A percentile compares a stretch with the other conserved stretches of the same genome.
Conservation (phyloP, 2,888 invertebrate species). For the Hirtodrosophila cameraria region DNA sequence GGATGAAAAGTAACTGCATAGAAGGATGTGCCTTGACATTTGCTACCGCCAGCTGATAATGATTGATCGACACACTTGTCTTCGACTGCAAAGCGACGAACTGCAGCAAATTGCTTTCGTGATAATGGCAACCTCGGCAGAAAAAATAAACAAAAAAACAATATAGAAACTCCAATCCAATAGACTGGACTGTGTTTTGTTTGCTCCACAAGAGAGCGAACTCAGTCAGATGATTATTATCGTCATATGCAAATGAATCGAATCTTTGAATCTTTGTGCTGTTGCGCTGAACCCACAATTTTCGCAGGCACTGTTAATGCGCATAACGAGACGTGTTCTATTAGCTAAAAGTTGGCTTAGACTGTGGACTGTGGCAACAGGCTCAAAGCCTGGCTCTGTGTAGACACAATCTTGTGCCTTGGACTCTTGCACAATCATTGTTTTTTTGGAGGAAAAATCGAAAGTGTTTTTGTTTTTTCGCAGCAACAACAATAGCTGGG, state of each 20-base stretch:
- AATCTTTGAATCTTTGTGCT: slow-evolving; percentile 37
- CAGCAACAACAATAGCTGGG: slow-evolving; percentile 15
- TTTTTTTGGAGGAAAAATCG: slow-evolving; percentile 38
- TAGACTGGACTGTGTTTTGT: slow-evolving; percentile 25
- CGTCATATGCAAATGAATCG: slow-evolving; percentile 64
- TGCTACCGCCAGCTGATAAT: slow-evolving; percentile 59
- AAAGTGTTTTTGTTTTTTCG: slow-evolving; percentile 35
- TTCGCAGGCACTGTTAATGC: slow-evolving; percentile 45
- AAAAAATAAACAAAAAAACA: too few species aligned
- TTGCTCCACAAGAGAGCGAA: slow-evolving; percentile 12
- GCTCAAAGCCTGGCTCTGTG: slow-evolving; percentile 25
- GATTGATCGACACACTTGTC: slow-evolving; percentile 56
- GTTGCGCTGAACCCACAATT: slow-evolving; percentile 33
- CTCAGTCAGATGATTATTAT: slow-evolving; percentile 33
- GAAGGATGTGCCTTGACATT: slow-evolving; percentile 76
- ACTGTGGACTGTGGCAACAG: neutral
- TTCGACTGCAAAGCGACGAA: slow-evolving; percentile 1
- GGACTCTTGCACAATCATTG: slow-evolving; percentile 40
- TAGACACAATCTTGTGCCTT: slow-evolving; percentile 16
- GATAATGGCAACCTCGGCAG: slow-evolving; percentile 54
- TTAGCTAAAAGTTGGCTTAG: slow-evolving; percentile 42
- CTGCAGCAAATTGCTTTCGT: slow-evolving; percentile 54
- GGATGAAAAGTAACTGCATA: slow-evolving; percentile 33
- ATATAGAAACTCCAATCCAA: neutral
- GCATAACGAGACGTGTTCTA: slow-evolving; percentile 74